Conservation (phyloP, 2,888 invertebrate genomes). For the Girardia tigrina region DNA sequence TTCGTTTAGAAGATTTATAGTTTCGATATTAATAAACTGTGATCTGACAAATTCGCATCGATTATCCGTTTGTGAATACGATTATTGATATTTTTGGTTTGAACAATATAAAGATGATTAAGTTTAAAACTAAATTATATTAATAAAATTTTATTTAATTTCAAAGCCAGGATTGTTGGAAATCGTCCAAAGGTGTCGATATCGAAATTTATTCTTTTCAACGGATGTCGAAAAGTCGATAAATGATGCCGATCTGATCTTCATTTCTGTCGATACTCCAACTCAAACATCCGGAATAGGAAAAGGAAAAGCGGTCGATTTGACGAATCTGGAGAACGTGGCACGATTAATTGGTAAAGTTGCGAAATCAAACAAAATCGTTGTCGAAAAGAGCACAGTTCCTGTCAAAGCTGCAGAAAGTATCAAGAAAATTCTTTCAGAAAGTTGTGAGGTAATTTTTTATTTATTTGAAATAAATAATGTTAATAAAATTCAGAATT, state of each 20-base stretch:
- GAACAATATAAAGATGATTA: no score
- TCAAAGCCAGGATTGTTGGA: constrained; percentile 76
- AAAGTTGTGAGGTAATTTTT: constrained; percentile 53
- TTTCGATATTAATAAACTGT: no score
- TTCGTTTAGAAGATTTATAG: no score
- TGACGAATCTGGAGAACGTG: constrained; percentile 87
- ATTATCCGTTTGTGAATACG: no score
- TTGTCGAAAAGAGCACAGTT: constrained; percentile 96
- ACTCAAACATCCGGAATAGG: constrained; percentile 92
- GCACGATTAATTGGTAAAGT: constrained; percentile 86
- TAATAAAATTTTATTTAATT: no score
- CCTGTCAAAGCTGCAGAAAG: constrained; percentile 94
- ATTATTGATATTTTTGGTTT: no score
- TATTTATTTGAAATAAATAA: no score
- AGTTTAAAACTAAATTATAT: no score
- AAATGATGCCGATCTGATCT: constrained; percentile 82
- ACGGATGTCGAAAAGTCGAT: constrained; percentile 75
- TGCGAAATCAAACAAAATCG: constrained; percentile 65
- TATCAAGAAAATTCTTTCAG: constrained; percentile 81
- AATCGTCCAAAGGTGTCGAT: constrained; percentile 72
- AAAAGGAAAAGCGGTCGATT: constrained; percentile 82
- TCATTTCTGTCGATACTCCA: constrained; percentile 96
- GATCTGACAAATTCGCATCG: no score
- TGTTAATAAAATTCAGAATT: no score
- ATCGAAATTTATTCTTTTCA: constrained; percentile 81